Base-by-base conservation (phyloP, 2,888 invertebrate genomes). In the Hedya salicella region DNA sequence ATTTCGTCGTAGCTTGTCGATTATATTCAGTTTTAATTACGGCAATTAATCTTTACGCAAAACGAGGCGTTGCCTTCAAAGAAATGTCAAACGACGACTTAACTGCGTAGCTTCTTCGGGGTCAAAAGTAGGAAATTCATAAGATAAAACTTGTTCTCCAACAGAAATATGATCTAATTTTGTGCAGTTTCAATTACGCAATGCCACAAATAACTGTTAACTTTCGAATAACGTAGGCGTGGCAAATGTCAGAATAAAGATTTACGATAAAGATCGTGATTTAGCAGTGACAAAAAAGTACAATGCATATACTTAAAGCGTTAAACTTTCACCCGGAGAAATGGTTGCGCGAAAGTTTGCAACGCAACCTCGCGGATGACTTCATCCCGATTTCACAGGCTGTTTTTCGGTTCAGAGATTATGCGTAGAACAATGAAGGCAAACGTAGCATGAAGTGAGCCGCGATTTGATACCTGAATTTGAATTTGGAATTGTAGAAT, bases 321-420 rank as follows among this genome's bases (percentile, higher is more conserved):
- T 78, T 79, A 54, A 78, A 90, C 91, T 91, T 91, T 91, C 91
- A 86, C 91, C 80, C 68, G 78, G 82, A 78, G 88, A 87, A 89
- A 88, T 89, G 85, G 72, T 72, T 71, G 68, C 71, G 86, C 78
- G 89, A 90, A 89, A 89, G 89, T 86, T 75, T 73, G 63, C 69
- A 67, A 62, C 63, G 66, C 61, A 62, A 70, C 69, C 67, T 73
- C 68, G 66, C 74, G 68, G 79, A 77, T 85, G 85, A 86, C 78
- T 85, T 82, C 84, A 82, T 84, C 78, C 85, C 75, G 78, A 76
- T 80, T 80, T 80, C 80, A 75, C 77, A 73, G 71, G 67, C 56
- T 13, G 49, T 63, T 68, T 61, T 68, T 70, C 54, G 57, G 68
- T 62, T 64, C 54, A 48, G 53, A 54, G 32, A 57, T 50, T 48